Conservation (phyloP, 2,113 vertebrate species). For the Dasyornis broadbenti region DNA sequence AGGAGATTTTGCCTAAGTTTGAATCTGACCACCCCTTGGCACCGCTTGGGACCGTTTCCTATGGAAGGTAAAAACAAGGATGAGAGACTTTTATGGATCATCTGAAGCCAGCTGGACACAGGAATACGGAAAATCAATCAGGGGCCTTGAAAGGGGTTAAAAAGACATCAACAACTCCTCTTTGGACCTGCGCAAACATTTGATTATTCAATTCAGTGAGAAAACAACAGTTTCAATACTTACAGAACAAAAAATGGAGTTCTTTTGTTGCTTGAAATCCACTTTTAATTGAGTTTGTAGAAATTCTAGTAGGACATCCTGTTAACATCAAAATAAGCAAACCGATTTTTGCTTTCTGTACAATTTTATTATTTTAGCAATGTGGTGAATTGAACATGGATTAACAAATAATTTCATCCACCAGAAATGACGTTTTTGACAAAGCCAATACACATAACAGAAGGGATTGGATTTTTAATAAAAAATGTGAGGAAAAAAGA, state of each 20-base stretch:
- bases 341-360: background rate
- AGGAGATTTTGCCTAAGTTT: background rate
- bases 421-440: background rate
- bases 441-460: background rate
- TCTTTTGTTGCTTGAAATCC: background rate
- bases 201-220: background rate
- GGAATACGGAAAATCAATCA: background rate
- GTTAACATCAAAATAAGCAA: background rate
- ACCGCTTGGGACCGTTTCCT: fast-evolving
- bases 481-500: background rate
- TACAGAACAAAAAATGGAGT: background rate
- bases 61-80: background rate
- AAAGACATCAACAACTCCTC: background rate
- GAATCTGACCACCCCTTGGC: background rate
- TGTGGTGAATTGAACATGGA: background rate
- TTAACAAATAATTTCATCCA: background rate
- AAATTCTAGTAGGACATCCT: background rate
- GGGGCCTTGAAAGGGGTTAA: background rate
- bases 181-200: background rate
- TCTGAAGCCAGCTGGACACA: fast-evolving
- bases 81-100: background rate
- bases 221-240: background rate
- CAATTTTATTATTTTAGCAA: background rate
- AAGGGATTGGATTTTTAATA: background rate
- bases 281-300: background rate